A percentile compares a stretch with the other conserved stretches of the same genome.
Evolutionary conservation across 2,113 vertebrate genomes (phyloP).

Genomic region (Scophthalmus maximus): DNA sequence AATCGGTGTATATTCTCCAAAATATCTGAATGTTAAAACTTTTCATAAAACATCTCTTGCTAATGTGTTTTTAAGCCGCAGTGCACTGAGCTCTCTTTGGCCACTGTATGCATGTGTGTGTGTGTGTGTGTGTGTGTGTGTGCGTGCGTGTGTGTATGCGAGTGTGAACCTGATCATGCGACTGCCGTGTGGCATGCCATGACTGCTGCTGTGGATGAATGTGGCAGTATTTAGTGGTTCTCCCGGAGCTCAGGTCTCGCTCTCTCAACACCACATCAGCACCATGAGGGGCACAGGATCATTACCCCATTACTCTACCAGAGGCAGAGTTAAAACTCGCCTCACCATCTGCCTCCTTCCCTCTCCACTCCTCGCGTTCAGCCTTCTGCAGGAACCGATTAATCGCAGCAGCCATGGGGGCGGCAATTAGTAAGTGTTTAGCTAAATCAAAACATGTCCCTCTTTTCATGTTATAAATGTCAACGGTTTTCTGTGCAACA

Average conservation of each 20-base stretch:
- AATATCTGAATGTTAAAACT: too few relatives aligned
- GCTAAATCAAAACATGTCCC: conserved; percentile 70
- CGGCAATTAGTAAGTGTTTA: conserved; percentile 72
- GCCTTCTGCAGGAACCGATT: conserved; percentile 70
- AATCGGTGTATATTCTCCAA: too few relatives aligned
- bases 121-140: conserved; percentile 9
- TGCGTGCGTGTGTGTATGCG: not conserved
- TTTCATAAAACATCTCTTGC: too few relatives aligned
- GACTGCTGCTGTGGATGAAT: conserved; percentile 69
- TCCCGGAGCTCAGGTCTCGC: conserved; percentile 66
- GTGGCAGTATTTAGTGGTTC: conserved; percentile 81
- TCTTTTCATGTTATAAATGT: not conserved
- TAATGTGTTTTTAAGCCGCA: too few relatives aligned
- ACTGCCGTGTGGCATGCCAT: conserved; percentile 70
- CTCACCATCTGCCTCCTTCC: conserved; percentile 54
- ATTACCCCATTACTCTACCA: conserved; percentile 74
- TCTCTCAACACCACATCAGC: conserved; percentile 75
- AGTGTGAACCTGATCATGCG: conserved; percentile 48
- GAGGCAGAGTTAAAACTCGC: conserved; percentile 57
- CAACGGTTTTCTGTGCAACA: not conserved
- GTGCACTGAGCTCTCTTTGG: too few relatives aligned
- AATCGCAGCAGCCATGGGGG: conserved; percentile 63
- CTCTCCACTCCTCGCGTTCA: conserved; percentile 25
- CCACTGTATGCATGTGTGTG: too few relatives aligned
- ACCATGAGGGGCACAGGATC: conserved; percentile 67